Evolutionary conservation across 35 echinoderm and acorn worm genomes (phyloP).

Genomic region (Stichopus chloronotus): DNA sequence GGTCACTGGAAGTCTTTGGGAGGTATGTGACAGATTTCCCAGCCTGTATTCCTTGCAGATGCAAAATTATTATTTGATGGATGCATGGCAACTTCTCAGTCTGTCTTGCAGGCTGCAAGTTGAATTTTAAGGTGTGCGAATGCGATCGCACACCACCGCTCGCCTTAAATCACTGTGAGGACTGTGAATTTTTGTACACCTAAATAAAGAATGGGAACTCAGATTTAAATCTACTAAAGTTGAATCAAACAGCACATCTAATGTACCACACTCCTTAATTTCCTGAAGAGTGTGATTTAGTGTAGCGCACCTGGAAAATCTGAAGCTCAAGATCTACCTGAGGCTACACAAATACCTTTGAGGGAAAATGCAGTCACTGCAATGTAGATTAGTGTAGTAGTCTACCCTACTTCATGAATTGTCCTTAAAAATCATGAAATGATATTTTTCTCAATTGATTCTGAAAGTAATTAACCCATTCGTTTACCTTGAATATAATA

Average conservation of each 20-base stretch:
- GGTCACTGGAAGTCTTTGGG: background rate
- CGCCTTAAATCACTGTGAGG: too few relatives aligned
- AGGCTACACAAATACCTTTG: constrained; percentile 18
- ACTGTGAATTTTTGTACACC: background rate
- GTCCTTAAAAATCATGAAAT: too few relatives aligned
- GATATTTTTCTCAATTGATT: constrained; percentile 3
- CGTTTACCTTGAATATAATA: constrained; percentile 25
- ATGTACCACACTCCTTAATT: background rate
- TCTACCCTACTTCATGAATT: constrained; percentile 15
- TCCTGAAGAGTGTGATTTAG: constrained; percentile 2
- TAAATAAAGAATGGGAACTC: constrained; percentile 10
- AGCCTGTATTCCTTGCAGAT: too few relatives aligned
- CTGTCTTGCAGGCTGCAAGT: too few relatives aligned
- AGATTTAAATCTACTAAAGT: background rate
- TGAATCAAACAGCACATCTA: background rate
- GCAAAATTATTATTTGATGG: too few relatives aligned
- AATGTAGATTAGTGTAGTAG: too few relatives aligned
- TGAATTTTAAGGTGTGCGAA: too few relatives aligned
- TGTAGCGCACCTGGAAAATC: too few relatives aligned
- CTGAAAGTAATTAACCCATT: constrained; percentile 7
- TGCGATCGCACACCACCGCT: too few relatives aligned
- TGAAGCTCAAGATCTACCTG: background rate
- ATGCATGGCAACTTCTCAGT: too few relatives aligned
- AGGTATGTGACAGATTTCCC: too few relatives aligned
- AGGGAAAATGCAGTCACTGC: constrained; percentile 10